A percentile compares a stretch with the other conserved stretches of the same genome.
These are phyloP conservation scores for Furcula furcula DNA, from an alignment of 2,888 invertebrate species.

Conservation along the genomic window DNA sequence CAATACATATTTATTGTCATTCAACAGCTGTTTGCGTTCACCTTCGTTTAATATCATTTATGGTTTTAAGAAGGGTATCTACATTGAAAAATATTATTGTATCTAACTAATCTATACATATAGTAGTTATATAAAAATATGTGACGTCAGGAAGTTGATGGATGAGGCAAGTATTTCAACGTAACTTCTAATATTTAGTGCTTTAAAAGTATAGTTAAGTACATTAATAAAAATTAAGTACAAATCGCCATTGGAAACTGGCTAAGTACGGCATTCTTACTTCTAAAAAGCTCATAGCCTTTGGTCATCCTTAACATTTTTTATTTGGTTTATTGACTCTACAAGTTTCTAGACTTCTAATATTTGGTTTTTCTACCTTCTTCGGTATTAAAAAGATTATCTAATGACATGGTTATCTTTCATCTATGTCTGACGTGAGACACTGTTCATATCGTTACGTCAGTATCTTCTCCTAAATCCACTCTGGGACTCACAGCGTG, in stretches of 20 bases:
- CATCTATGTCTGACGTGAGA: constrained; percentile 15
- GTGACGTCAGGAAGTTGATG: constrained; percentile 56
- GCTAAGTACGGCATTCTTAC: constrained; percentile 34
- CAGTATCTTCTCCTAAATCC: constrained; percentile 21
- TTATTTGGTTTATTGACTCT: constrained; percentile 61
- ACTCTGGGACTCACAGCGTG: constrained; percentile 27
- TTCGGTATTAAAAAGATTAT: constrained; percentile 16
- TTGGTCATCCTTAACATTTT: constrained; percentile 66
- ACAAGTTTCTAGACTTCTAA: constrained; percentile 46
- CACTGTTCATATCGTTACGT: constrained; percentile 22
- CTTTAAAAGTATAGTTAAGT: constrained; percentile 12
- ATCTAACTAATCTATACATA: constrained; percentile 46
- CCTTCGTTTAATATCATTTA: constrained; percentile 12
- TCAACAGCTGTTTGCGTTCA: constrained; percentile 32
- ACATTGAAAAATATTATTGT: constrained; percentile 37
- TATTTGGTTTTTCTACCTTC: constrained; percentile 57
- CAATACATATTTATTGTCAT: constrained; percentile 41
- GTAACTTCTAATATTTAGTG: constrained; percentile 36
- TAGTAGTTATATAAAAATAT: constrained; percentile 48
- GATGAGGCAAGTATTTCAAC: constrained; percentile 59
- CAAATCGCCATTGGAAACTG: constrained; percentile 16
- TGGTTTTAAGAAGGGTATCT: constrained; percentile 31
- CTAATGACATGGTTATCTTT: constrained; percentile 31
- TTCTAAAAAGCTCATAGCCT: constrained; percentile 72
- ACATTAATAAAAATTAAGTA: constrained; percentile 5